A percentile compares a stretch with the other conserved stretches of the same genome.
Evolutionary conservation across 2,888 invertebrate genomes (phyloP).

Genomic region (Steinernema carpocapsae): DNA sequence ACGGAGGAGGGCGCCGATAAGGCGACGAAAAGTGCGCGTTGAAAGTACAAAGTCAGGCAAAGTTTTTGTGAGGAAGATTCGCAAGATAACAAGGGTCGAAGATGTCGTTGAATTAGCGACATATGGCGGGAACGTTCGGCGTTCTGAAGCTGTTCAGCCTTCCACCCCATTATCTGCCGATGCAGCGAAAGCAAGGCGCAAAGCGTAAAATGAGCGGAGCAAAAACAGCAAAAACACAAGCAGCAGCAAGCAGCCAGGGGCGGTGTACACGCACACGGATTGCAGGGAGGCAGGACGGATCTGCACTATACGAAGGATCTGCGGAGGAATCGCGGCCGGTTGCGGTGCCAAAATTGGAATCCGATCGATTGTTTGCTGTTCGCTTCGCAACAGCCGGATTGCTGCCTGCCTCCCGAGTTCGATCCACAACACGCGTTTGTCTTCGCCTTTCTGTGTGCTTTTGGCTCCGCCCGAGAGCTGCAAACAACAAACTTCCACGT

Average conservation of each 20-base stretch:
- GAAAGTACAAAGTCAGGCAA: conserved; percentile 21
- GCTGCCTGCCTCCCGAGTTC: not conserved
- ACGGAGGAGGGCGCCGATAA: conserved; percentile 14
- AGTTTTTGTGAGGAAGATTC: not conserved
- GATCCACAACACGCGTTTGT: conserved; percentile 21
- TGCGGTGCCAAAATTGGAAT: conserved; percentile 6
- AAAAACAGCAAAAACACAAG: not conserved
- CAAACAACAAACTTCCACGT: conserved; percentile 8
- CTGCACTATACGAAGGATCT: not conserved
- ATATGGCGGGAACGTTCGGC: not conserved
- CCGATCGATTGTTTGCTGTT: conserved; percentile 3
- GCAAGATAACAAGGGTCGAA: conserved; percentile 2
- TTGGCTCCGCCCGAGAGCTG: not conserved
- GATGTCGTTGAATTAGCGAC: not conserved
- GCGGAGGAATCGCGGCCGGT: not conserved
- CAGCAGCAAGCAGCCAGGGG: no score
- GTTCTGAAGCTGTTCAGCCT: not conserved
- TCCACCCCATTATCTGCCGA: not conserved
- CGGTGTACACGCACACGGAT: no score
- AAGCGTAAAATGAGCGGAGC: not conserved
- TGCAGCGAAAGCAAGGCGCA: not conserved
- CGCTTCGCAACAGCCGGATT: not conserved
- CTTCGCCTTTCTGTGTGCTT: not conserved
- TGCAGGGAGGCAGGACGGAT: no score
- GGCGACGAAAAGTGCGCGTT: conserved; percentile 5